Evolutionary conservation across 2,797 vertebrate species (phyloP).

Genomic region (Acipenser oxyrinchus): DNA sequence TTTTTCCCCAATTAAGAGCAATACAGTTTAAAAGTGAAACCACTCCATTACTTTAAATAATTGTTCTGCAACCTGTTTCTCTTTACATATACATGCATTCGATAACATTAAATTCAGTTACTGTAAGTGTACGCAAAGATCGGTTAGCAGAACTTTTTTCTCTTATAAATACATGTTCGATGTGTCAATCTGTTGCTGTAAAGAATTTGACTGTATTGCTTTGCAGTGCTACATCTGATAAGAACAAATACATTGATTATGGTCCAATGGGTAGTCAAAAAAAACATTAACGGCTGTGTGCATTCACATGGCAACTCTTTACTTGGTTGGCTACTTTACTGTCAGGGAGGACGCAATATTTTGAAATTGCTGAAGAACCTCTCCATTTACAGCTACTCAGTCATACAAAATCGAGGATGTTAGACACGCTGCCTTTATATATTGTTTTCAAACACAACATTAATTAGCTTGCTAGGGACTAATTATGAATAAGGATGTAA

Average conservation of each 20-base stretch:
- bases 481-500: background rate
- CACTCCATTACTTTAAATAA: too few relatives aligned
- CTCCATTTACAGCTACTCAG: background rate
- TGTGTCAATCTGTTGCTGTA: background rate
- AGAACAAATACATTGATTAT: slow-evolving; percentile 2
- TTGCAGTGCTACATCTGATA: slow-evolving; percentile 4
- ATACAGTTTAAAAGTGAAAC: too few relatives aligned
- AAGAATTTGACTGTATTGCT: background rate
- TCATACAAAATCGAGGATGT: background rate
- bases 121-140: too few relatives aligned
- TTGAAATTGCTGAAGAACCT: background rate
- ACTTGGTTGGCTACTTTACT: background rate
- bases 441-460: background rate
- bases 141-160: background rate
- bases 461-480: background rate
- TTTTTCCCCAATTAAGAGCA: too few relatives aligned
- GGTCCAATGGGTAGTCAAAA: background rate
- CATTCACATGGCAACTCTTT: background rate
- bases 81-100: too few relatives aligned
- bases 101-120: too few relatives aligned
- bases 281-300: background rate
- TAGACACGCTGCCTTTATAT: background rate
- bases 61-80: too few relatives aligned
- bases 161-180: background rate
- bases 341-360: background rate